These are phyloP conservation scores for Ceriagrion tenellum DNA, from an alignment of 2,888 invertebrate species.

Conservation along the genomic window DNA sequence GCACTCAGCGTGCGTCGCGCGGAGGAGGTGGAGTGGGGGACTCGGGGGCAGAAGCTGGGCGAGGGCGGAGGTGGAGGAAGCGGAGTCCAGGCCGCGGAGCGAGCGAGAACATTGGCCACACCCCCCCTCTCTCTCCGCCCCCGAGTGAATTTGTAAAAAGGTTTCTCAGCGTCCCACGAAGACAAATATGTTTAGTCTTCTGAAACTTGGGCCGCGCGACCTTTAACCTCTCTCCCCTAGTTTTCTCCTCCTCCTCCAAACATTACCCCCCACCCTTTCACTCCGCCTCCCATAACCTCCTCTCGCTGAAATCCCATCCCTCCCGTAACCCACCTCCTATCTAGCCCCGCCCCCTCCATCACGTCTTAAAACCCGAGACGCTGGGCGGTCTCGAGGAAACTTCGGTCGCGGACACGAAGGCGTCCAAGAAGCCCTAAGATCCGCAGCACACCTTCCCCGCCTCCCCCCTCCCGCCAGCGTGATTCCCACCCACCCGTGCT, in stretches of 20 bases:
- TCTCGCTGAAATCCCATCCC: neutral
- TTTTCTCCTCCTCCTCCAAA: too few species aligned
- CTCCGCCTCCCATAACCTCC: neutral
- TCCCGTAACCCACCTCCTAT: neutral
- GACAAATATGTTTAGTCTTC: constrained; percentile 38
- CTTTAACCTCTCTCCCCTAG: neutral
- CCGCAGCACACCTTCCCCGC: too few species aligned
- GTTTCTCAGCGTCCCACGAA: constrained; percentile 35
- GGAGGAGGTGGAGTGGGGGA: neutral
- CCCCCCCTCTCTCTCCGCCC: neutral
- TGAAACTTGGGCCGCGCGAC: constrained; percentile 46
- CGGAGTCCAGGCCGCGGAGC: neutral
- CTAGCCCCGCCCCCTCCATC: neutral
- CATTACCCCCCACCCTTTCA: neutral
- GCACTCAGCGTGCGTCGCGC: constrained; percentile 35
- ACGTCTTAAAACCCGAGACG: neutral
- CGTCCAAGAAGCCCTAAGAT: neutral
- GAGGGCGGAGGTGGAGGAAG: neutral
- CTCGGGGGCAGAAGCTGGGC: too few species aligned
- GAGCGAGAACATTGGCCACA: neutral
- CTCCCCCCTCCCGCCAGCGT: too few species aligned
- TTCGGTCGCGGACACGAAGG: neutral
- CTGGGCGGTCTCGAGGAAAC: neutral
- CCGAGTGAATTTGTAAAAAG: constrained; percentile 56
- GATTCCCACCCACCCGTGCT: neutral